Evolutionary conservation across 2,888 invertebrate species (phyloP).

Genomic region (Phortica okadai): DNA sequence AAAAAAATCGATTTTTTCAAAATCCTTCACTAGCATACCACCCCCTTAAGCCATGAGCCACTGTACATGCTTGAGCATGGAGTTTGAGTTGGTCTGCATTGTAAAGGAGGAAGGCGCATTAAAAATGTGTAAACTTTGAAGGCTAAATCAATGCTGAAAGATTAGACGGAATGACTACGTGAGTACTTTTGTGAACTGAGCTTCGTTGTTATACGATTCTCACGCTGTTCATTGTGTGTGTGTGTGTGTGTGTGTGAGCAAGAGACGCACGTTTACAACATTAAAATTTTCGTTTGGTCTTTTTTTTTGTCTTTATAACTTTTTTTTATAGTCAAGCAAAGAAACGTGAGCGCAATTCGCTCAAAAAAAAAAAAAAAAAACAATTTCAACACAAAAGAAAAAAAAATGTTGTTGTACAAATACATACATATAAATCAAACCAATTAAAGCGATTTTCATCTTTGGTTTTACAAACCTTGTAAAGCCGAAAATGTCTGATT

Average conservation of each 20-base stretch:
- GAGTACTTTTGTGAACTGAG: too few species aligned
- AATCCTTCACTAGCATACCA: too few species aligned
- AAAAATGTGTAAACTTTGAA: too few species aligned
- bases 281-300: background rate
- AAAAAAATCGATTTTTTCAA: too few species aligned
- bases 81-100: too few species aligned
- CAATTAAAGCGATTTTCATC: slow-evolving; percentile 45
- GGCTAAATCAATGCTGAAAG: too few species aligned
- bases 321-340: slow-evolving; percentile 52
- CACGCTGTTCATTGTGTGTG: too few species aligned
- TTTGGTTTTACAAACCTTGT: background rate
- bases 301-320: slow-evolving; percentile 31
- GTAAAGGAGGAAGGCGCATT: too few species aligned
- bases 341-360: slow-evolving; percentile 67
- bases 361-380: slow-evolving; percentile 43
- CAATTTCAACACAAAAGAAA: slow-evolving; percentile 23
- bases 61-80: too few species aligned
- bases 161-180: too few species aligned
- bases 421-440: slow-evolving; percentile 42
- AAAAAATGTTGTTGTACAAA: slow-evolving; percentile 35
- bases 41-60: too few species aligned
- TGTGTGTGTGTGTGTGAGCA: background rate
- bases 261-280: slow-evolving; percentile 18
- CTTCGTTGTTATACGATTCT: too few species aligned
- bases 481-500: slow-evolving; percentile 21